Evolutionary conservation across 2,888 invertebrate genomes (phyloP).

Genomic region (Pherbina coryleti): DNA sequence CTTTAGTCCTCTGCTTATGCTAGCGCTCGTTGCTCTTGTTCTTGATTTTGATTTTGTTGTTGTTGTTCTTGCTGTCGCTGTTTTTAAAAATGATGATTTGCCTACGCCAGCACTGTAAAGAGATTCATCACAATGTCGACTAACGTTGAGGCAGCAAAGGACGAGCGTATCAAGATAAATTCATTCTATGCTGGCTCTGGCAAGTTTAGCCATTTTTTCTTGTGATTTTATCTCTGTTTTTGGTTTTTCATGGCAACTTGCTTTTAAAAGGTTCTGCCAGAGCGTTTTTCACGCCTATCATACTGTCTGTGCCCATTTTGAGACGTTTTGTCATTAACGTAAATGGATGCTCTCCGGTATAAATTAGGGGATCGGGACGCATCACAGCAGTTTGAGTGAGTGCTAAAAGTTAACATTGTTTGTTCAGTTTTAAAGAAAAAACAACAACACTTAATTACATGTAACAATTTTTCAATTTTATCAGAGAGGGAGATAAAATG

Average conservation of each 20-base stretch:
- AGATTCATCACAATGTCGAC: too few relatives aligned
- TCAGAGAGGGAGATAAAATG: too few relatives aligned
- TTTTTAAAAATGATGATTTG: neutral
- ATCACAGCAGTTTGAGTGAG: neutral
- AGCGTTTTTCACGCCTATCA: neutral
- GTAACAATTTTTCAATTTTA: too few relatives aligned
- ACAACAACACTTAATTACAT: too few relatives aligned
- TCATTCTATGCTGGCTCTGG: too few relatives aligned
- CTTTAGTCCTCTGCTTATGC: neutral
- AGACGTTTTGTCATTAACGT: conserved; percentile 24
- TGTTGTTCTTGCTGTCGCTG: neutral
- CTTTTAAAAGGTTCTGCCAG: too few relatives aligned
- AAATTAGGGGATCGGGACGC: neutral
- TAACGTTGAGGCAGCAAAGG: too few relatives aligned
- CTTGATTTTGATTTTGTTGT: neutral
- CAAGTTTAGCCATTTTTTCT: too few relatives aligned
- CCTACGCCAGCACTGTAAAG: neutral
- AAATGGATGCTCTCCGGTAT: neutral
- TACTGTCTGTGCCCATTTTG: neutral
- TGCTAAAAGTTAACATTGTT: neutral
- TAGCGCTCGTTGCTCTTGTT: neutral
- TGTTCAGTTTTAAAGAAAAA: too few relatives aligned
- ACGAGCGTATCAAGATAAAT: too few relatives aligned
- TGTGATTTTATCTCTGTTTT: too few relatives aligned
- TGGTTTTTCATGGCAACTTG: too few relatives aligned